Percentiles rank a stretch among this genome's conserved stretches.
These are phyloP conservation scores for Meandrusa payeni DNA, from an alignment of 2,888 invertebrate genomes.

Conservation along the genomic window DNA sequence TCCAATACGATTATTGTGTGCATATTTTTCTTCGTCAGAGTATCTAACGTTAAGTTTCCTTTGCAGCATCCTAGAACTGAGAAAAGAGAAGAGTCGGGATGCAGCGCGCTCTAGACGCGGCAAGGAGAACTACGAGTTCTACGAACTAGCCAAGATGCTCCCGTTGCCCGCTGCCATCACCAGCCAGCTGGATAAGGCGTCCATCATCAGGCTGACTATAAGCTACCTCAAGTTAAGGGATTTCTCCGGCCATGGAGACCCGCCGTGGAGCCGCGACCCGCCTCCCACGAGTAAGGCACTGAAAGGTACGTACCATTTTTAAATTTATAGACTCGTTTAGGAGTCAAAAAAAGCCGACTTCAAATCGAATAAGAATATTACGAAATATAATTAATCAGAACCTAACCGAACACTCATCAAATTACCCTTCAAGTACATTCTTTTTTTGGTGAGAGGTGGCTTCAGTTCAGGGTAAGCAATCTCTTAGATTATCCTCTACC, in stretches of 20 bases:
- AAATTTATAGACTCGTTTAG: too few relatives aligned
- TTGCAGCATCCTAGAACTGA: slow-evolving; percentile 94
- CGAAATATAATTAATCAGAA: too few relatives aligned
- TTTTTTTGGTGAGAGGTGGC: too few relatives aligned
- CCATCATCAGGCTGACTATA: slow-evolving; percentile 97
- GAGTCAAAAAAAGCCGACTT: too few relatives aligned
- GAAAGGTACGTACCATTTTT: slow-evolving; percentile 83
- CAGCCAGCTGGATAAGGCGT: slow-evolving; percentile 96
- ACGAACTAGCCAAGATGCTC: slow-evolving; percentile 96
- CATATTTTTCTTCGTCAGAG: too few relatives aligned
- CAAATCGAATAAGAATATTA: too few relatives aligned
- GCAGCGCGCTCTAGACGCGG: slow-evolving; percentile 95
- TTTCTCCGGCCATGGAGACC: slow-evolving; percentile 97
- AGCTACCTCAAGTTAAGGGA: slow-evolving; percentile 96
- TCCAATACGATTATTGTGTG: too few relatives aligned
- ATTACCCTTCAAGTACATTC: too few relatives aligned
- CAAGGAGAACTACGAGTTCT: slow-evolving; percentile 98
- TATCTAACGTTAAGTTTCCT: slow-evolving; percentile 40
- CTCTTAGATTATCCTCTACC: too few relatives aligned
- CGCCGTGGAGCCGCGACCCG: slow-evolving; percentile 94
- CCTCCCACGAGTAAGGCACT: slow-evolving; percentile 89
- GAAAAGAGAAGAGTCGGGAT: slow-evolving; percentile 96
- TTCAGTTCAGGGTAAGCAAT: too few relatives aligned
- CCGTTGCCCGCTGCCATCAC: slow-evolving; percentile 95
- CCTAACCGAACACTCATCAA: too few relatives aligned